phyloP scores from a whole-genome alignment of 2,888 invertebrate genomes.

The Entomobrya multifasciata region DNA sequence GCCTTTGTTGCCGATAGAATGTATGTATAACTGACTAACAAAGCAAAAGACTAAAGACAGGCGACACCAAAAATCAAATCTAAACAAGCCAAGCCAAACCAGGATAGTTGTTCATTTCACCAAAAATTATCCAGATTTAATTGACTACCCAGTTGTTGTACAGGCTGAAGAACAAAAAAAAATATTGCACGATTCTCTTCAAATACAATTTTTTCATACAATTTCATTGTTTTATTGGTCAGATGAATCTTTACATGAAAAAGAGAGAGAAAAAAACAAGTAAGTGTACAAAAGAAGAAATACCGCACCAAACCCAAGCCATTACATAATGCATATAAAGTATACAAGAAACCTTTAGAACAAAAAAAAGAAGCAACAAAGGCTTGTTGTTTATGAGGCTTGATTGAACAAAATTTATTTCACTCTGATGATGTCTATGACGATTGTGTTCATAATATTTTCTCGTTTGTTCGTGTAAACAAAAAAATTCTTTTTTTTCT shows the following conservation, averaged over 20 bases:
- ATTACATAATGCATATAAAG: not conserved
- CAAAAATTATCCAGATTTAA: slow-evolving; percentile 68
- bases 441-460: slow-evolving; percentile 33
- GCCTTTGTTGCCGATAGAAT: not conserved
- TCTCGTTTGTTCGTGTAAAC: not conserved
- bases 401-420: slow-evolving; percentile 66
- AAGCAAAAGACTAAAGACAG: no score
- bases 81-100: no score
- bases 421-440: slow-evolving; percentile 40
- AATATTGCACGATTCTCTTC: slow-evolving; percentile 63
- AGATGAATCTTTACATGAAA: not conserved
- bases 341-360: not conserved
- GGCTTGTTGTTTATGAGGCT: slow-evolving; percentile 47
- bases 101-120: not conserved
- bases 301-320: not conserved
- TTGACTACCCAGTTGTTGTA: slow-evolving; percentile 34
- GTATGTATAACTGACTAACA: not conserved
- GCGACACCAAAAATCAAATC: no score
- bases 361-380: no score
- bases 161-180: slow-evolving; percentile 20
- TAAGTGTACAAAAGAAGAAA: no score
- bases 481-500: not conserved
- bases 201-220: not conserved
- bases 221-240: no score
- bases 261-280: slow-evolving; percentile 19